Percentiles rank a stretch among this genome's conserved stretches.
These are phyloP conservation scores for Drosophila kepulauana DNA, from an alignment of 1,140 invertebrate genomes.

Conservation along the genomic window DNA sequence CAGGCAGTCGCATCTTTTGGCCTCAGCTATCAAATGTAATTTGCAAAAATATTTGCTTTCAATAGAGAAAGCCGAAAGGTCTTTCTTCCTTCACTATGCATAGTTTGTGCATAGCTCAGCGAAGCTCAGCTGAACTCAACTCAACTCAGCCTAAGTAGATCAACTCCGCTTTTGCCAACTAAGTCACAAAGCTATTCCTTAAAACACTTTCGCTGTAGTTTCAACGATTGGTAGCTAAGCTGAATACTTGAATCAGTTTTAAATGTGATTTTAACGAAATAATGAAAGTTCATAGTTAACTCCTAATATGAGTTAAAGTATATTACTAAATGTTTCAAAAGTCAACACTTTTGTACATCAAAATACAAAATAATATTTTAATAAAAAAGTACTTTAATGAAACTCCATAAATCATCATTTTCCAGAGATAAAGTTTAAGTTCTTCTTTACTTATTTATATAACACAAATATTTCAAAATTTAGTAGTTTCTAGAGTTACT, in stretches of 20 bases:
- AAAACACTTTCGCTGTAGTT: constrained; percentile 10
- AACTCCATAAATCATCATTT: too few relatives aligned
- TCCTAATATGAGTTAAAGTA: too few relatives aligned
- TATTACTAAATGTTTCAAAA: too few relatives aligned
- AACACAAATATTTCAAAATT: too few relatives aligned
- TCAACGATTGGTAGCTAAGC: background rate
- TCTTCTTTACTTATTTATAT: too few relatives aligned
- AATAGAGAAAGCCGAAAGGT: constrained; percentile 55
- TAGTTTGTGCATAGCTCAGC: constrained; percentile 31
- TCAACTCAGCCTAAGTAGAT: constrained; percentile 13
- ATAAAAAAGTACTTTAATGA: too few relatives aligned
- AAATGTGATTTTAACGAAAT: background rate
- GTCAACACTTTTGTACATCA: too few relatives aligned
- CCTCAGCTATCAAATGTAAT: constrained; percentile 67
- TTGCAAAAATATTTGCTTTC: constrained; percentile 80
- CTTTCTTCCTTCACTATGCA: constrained; percentile 8
- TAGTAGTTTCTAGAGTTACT: too few relatives aligned
- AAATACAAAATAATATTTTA: too few relatives aligned
- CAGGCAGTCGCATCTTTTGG: constrained; percentile 27
- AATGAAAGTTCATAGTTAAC: too few relatives aligned
- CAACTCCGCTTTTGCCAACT: background rate
- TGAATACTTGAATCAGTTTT: background rate
- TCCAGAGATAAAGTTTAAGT: too few relatives aligned
- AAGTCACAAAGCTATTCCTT: background rate
- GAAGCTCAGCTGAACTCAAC: background rate